Base-by-base conservation (phyloP, 2,888 invertebrate species). In the Ophion costatus region DNA sequence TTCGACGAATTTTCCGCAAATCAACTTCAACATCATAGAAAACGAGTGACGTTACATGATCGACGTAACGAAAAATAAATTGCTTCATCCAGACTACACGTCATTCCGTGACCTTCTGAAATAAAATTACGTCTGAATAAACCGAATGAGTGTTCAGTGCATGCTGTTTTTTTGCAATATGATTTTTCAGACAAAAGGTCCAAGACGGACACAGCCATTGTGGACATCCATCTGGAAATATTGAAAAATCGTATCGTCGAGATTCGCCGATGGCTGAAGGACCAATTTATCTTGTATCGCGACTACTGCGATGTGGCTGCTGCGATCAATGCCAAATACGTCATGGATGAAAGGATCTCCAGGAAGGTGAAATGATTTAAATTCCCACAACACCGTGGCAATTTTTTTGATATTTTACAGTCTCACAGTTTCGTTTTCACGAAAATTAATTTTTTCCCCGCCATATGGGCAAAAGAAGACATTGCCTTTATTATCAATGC, bases 221-320 rank as follows among this genome's bases (percentile, higher is more conserved):
- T 33, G 17, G 82, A 82, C 24, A 45, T 71, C 42, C 45, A 76
- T 64, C 22, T 80, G 22, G 80, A 82, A 59, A 66, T 86, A 24
- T 61, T 91, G 57, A 88, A 86, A 38, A 87, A 89, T 69, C 89
- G 88, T 70, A 59, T 92, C 9, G 56, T 70, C n/a, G 87, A 86
- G 61, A 91, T 92, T 85, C 90, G 87, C 22, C 88, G 88, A n/a
- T 90, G 91, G 90, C 66, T 92, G 33, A 91, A 90, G 74, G 90
- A 92, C 84, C 92, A 92, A 80, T 91, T 91, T 59, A 74, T 87
- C 2, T 80, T 91, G 56, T 92, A 92, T 61, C 89, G 87, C 22
- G 88, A 91, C n/a, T 90, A 89, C 79, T 88, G 90, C 64, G 87
- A 85, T 20, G 83, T 91, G 38, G 91, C 90, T 33, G 86, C 87